phyloP scores from a whole-genome alignment of 2,113 vertebrate genomes.

The Xenotilapia leptura region DNA sequence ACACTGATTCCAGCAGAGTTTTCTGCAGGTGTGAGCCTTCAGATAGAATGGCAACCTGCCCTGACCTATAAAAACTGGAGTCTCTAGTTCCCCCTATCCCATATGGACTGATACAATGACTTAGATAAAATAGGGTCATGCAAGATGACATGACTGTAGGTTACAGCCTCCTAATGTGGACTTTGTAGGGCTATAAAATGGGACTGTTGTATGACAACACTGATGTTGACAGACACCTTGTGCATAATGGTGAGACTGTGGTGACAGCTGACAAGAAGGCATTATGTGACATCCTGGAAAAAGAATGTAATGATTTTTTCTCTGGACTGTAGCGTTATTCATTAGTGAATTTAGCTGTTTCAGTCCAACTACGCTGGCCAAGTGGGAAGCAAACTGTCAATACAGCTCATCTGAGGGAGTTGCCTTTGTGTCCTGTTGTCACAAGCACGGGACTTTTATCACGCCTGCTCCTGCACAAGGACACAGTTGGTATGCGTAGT shows the following conservation, averaged over 20 bases:
- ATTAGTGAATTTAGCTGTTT: background rate
- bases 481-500: background rate
- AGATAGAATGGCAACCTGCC: background rate
- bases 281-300: background rate
- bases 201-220: background rate
- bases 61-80: background rate
- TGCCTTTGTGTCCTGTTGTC: background rate
- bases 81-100: background rate
- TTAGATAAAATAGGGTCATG: background rate
- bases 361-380: background rate
- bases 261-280: background rate
- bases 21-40: background rate
- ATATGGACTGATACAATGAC: background rate
- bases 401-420: background rate
- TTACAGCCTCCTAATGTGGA: background rate
- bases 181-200: background rate
- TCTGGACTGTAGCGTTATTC: background rate
- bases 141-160: background rate
- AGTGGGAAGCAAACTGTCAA: background rate
- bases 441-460: background rate
- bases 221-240: background rate
- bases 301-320: background rate
- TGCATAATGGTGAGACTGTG: background rate
- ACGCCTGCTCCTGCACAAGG: background rate
- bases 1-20: background rate